A percentile compares a stretch with the other conserved stretches of the same genome.
phyloP scores from a whole-genome alignment of 2,888 invertebrate species.

The Drosophila limbata region DNA sequence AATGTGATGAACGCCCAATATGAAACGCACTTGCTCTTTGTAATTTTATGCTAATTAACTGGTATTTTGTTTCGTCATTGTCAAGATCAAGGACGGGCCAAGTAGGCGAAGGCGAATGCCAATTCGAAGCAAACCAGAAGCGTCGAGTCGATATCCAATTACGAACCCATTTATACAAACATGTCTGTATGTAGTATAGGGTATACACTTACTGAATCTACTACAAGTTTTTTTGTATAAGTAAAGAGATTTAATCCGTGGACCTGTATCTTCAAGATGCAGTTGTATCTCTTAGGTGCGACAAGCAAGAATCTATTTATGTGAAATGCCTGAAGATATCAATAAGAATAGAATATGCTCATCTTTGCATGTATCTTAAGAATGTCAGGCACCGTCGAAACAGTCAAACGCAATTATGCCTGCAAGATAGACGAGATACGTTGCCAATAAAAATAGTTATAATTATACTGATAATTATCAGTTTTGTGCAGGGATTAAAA shows the following conservation, averaged over 20 bases:
- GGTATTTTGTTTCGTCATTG: slow-evolving; percentile 64
- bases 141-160: slow-evolving; percentile 13
- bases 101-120: slow-evolving; percentile 47
- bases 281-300: not conserved
- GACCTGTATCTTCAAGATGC: not conserved
- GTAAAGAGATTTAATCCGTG: not conserved
- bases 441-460: not conserved
- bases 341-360: not conserved
- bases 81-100: slow-evolving; percentile 73
- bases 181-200: not conserved
- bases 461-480: not conserved
- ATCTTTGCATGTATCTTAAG: not conserved
- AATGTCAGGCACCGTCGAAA: not conserved
- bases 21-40: slow-evolving; percentile 52
- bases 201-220: slow-evolving; percentile 1
- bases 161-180: not conserved
- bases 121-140: slow-evolving; percentile 37
- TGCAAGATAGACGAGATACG: too few relatives aligned
- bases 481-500: too few relatives aligned
- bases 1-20: slow-evolving; percentile 50
- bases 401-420: too few relatives aligned
- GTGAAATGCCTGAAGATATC: not conserved
- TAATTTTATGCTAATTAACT: slow-evolving; percentile 74
- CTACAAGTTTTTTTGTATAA: not conserved
- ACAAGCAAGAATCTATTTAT: not conserved